Percentiles rank a stretch among this genome's conserved stretches.
Conservation (phyloP, 2,888 invertebrate genomes). For the Geotrupes spiniger region DNA sequence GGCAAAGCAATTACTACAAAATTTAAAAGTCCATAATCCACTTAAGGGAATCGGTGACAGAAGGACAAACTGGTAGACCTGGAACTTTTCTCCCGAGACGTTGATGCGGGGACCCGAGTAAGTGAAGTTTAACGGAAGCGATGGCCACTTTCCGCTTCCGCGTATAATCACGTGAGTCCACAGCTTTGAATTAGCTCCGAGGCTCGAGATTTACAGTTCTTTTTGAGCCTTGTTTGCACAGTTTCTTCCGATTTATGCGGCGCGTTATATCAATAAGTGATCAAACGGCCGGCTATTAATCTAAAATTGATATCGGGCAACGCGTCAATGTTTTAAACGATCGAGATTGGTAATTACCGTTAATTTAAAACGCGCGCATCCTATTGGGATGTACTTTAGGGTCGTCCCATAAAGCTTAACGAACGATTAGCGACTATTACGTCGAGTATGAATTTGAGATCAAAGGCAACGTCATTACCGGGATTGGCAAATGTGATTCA, state of each 20-base stretch:
- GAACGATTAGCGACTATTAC: constrained; percentile 1
- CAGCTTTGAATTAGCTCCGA: constrained; percentile 2
- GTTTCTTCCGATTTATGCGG: too few species aligned
- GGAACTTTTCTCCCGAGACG: not conserved
- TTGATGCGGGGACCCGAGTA: too few species aligned
- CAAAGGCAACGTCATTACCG: constrained; percentile 2
- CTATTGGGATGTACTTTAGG: too few species aligned
- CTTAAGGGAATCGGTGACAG: constrained; percentile 40
- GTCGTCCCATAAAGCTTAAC: not conserved
- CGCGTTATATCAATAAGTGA: too few species aligned
- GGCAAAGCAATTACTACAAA: constrained; percentile 43
- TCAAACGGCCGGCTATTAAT: too few species aligned
- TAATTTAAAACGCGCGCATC: too few species aligned
- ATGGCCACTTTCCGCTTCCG: constrained; percentile 7
- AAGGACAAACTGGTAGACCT: constrained; percentile 13
- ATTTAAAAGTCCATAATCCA: constrained; percentile 43
- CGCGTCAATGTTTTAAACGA: too few species aligned
- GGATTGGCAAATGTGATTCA: constrained; percentile 3
- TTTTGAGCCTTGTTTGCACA: not conserved
- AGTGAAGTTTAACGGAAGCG: not conserved
- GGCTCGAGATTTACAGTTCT: constrained; percentile 1
- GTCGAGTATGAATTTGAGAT: constrained; percentile 1
- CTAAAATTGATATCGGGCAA: too few species aligned
- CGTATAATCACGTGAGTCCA: constrained; percentile 3
- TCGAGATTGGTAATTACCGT: too few species aligned